Conservation (phyloP, 1,140 invertebrate species). For the Mylabris phalerata region DNA sequence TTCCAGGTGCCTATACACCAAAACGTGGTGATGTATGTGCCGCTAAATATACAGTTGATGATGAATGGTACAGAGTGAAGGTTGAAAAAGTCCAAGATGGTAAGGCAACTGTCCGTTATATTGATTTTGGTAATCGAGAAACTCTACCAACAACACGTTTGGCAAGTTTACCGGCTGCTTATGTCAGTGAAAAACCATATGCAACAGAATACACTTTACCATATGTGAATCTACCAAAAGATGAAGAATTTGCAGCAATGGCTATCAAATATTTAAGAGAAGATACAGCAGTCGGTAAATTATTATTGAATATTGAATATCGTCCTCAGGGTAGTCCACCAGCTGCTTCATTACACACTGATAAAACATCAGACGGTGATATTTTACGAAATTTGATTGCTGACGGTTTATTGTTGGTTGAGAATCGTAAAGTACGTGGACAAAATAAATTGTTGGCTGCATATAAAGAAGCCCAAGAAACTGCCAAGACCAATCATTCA, state of each 20-base stretch:
- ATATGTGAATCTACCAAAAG: constrained; percentile 72
- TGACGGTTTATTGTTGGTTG: constrained; percentile 79
- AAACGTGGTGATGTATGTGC: constrained; percentile 84
- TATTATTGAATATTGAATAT: constrained; percentile 70
- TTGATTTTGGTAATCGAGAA: constrained; percentile 90
- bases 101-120: constrained; percentile 51
- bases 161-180: constrained; percentile 73
- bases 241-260: constrained; percentile 73
- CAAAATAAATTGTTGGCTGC: constrained; percentile 74
- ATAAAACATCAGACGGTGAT: constrained; percentile 69
- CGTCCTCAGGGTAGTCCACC: constrained; percentile 54
- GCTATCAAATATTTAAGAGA: constrained; percentile 66
- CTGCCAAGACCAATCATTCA: constrained; percentile 74
- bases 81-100: constrained; percentile 73
- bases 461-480: constrained; percentile 77
- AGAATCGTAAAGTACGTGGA: constrained; percentile 71
- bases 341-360: constrained; percentile 62
- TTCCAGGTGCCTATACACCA: constrained; percentile 79
- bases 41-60: constrained; percentile 79
- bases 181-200: constrained; percentile 65
- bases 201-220: constrained; percentile 83
- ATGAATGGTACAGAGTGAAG: constrained; percentile 90
- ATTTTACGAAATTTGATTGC: constrained; percentile 76
- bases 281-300: constrained; percentile 55
- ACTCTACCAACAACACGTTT: constrained; percentile 52